These are phyloP conservation scores for Volucella inanis DNA, from an alignment of 2,888 invertebrate genomes.

Conservation along the genomic window DNA sequence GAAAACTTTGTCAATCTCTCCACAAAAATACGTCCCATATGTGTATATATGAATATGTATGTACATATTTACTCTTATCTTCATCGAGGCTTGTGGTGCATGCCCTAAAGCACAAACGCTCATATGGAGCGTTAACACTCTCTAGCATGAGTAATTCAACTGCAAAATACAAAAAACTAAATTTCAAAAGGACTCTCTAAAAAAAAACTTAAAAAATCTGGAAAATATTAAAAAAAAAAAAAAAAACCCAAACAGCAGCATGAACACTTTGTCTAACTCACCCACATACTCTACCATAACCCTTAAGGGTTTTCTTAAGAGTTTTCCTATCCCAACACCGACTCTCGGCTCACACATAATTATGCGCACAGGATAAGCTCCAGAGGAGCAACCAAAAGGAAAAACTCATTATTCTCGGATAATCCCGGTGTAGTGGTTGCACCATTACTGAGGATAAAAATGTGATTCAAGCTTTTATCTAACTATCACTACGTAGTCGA, in stretches of 20 bases:
- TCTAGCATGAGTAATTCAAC: constrained; percentile 31
- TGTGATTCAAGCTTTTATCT: constrained; percentile 37
- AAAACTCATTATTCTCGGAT: constrained; percentile 65
- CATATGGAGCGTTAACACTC: constrained; percentile 37
- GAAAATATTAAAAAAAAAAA: neutral
- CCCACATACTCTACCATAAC: constrained; percentile 1
- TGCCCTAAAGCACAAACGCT: constrained; percentile 50
- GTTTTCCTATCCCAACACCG: constrained; percentile 15
- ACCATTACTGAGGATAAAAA: constrained; percentile 59
- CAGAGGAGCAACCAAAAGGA: constrained; percentile 6
- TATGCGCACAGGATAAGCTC: constrained; percentile 39
- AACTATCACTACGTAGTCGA: neutral
- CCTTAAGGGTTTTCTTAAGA: constrained; percentile 43
- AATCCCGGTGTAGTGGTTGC: constrained; percentile 41
- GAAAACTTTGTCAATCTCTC: constrained; percentile 28
- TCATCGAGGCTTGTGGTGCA: constrained; percentile 47
- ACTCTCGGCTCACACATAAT: constrained; percentile 30
- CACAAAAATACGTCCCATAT: constrained; percentile 35
- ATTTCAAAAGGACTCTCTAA: neutral
- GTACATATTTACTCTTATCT: constrained; percentile 53
- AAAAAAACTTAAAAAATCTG: neutral
- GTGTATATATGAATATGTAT: no score
- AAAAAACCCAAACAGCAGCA: neutral
- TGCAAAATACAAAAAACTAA: constrained; percentile 20
- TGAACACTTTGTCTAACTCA: constrained; percentile 12